Evolutionary conservation across 2,113 vertebrate species (phyloP).

Genomic region (Morone saxatilis): DNA sequence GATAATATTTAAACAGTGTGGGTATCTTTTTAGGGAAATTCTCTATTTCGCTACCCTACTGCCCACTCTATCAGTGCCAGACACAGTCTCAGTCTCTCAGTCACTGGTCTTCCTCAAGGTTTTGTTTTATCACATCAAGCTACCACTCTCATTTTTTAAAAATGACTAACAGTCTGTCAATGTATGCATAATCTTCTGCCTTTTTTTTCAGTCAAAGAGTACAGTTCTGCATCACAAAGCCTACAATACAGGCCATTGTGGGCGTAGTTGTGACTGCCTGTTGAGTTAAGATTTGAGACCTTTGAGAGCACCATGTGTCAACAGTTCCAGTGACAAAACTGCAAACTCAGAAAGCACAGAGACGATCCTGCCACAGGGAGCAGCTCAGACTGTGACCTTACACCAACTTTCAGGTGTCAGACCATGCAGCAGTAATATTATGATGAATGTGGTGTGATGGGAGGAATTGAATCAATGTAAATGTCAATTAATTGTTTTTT

Average conservation of each 20-base stretch:
- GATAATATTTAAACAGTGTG: neutral
- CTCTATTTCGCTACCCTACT: neutral
- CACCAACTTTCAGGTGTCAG: neutral
- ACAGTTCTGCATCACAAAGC: neutral
- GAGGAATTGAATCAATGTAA: constrained; percentile 2
- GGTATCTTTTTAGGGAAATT: neutral
- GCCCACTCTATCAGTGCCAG: neutral
- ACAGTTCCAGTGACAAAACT: constrained; percentile 1
- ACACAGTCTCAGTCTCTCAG: neutral
- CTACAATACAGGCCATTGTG: neutral
- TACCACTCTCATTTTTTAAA: too few species aligned
- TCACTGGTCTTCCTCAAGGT: too few species aligned
- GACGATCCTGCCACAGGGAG: neutral
- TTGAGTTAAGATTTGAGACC: neutral
- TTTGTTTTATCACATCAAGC: neutral
- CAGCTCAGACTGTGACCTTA: neutral
- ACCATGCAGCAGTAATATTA: neutral
- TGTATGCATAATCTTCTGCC: neutral
- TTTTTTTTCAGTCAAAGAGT: too few species aligned
- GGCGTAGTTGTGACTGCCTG: neutral
- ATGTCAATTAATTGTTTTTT: too few species aligned
- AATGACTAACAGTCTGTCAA: neutral
- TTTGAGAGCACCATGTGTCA: neutral
- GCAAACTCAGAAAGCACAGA: constrained; percentile 5
- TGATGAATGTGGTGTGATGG: neutral